Conservation (phyloP, 2,113 vertebrate genomes). For the Coreoperca whiteheadi region DNA sequence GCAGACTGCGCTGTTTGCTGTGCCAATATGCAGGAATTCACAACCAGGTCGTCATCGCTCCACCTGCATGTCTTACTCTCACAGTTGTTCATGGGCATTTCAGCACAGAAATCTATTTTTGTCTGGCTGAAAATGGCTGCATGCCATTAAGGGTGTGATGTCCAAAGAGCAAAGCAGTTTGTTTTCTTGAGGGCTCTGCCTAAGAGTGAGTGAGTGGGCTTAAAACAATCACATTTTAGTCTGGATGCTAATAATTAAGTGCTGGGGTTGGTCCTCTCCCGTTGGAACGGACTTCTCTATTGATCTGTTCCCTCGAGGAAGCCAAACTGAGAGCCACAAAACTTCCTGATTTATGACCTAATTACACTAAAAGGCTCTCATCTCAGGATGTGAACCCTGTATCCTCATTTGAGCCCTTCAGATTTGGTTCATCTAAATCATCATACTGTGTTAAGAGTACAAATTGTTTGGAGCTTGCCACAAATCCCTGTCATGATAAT, state of each 20-base stretch:
- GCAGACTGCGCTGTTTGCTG: neutral
- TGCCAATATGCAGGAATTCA: neutral
- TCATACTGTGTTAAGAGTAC: neutral
- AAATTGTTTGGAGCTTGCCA: neutral
- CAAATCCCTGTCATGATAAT: neutral
- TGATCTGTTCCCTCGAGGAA: conserved; percentile 27
- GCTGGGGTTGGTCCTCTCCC: neutral
- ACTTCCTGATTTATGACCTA: conserved; percentile 44
- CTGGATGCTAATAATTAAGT: conserved; percentile 15
- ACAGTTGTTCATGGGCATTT: conserved; percentile 13
- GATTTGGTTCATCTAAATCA: conserved; percentile 19
- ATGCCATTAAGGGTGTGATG: neutral
- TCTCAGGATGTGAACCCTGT: conserved; percentile 17
- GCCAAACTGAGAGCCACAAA: conserved; percentile 8
- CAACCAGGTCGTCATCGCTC: neutral
- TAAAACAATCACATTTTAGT: conserved; percentile 4
- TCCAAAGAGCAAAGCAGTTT: conserved; percentile 7
- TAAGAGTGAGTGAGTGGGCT: neutral
- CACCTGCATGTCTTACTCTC: neutral
- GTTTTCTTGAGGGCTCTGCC: conserved; percentile 6
- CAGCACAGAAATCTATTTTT: conserved; percentile 17
- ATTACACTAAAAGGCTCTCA: conserved; percentile 51
- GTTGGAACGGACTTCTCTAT: conserved; percentile 31
- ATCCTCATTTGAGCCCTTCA: conserved; percentile 15
- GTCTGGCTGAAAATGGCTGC: neutral